These are phyloP conservation scores for Trichomycterus rosablanca DNA, from an alignment of 2,113 vertebrate species.

Conservation along the genomic window DNA sequence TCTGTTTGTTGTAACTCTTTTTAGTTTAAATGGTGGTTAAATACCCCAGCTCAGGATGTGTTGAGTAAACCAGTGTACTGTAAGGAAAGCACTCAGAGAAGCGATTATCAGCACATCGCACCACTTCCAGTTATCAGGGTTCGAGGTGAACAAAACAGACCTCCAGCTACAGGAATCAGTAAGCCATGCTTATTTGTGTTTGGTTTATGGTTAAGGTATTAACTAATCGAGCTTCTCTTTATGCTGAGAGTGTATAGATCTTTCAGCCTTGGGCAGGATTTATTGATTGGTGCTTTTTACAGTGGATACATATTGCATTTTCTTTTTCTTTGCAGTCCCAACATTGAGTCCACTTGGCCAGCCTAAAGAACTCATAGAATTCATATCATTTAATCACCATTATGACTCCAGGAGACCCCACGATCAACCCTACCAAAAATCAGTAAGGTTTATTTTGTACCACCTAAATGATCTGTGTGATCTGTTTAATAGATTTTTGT, in stretches of 20 bases:
- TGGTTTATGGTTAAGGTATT: neutral
- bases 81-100: constrained; percentile 54
- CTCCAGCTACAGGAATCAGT: constrained; percentile 55
- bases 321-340: constrained; percentile 50
- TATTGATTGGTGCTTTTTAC: too few species aligned
- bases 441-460: too few species aligned
- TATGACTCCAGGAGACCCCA: constrained; percentile 55
- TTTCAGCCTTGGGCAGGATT: too few species aligned
- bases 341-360: constrained; percentile 43
- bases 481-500: too few species aligned
- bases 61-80: constrained; percentile 47
- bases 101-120: constrained; percentile 49
- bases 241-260: neutral
- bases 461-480: too few species aligned
- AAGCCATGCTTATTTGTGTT: constrained; percentile 31
- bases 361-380: constrained; percentile 52
- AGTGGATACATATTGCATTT: too few species aligned
- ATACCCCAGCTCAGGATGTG: neutral
- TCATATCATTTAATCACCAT: constrained; percentile 55
- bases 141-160: constrained; percentile 42
- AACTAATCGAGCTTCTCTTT: neutral
- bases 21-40: constrained; percentile 57
- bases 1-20: too few species aligned
- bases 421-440: constrained; percentile 51
- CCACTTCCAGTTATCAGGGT: constrained; percentile 37